Evolutionary conservation across 92 coral and sea anemone genomes (phyloP).

Genomic region (Porites lobata): DNA sequence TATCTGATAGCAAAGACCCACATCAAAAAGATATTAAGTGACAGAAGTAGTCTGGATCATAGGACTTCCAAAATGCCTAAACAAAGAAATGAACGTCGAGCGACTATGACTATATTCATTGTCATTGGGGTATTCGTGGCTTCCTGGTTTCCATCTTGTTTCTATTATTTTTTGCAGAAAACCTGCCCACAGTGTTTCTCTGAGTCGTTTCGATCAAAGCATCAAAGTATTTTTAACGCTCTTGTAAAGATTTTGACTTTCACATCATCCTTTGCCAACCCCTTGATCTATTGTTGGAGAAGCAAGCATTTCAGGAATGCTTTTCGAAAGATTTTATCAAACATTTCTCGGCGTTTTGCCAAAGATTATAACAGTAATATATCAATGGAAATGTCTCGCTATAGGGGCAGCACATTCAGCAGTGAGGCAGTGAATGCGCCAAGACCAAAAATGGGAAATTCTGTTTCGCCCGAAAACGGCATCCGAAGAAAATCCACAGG

Average conservation of each 20-base stretch:
- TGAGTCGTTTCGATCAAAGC: constrained; percentile 55
- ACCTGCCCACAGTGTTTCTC: constrained; percentile 87
- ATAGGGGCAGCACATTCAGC: constrained; percentile 4
- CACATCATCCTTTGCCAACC: constrained; percentile 82
- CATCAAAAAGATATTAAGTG: constrained; percentile 63
- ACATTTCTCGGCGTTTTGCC: neutral
- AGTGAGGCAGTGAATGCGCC: neutral
- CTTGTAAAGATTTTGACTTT: constrained; percentile 85
- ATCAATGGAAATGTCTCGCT: neutral
- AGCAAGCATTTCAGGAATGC: constrained; percentile 76
- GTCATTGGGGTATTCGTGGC: constrained; percentile 91
- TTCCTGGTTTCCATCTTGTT: constrained; percentile 96
- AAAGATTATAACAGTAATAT: neutral
- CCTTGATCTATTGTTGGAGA: constrained; percentile 84
- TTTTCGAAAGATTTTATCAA: constrained; percentile 59
- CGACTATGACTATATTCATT: constrained; percentile 85
- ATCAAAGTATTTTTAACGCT: constrained; percentile 76
- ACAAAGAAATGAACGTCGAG: constrained; percentile 73
- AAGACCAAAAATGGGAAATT: neutral
- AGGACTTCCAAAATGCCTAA: neutral
- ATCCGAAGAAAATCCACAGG: too few species aligned
- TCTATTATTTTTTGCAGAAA: constrained; percentile 86
- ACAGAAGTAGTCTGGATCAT: constrained; percentile 2
- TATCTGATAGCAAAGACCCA: constrained; percentile 87
- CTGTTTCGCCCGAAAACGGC: too few species aligned